Evolutionary conservation across 1,140 invertebrate genomes (phyloP).

Genomic region (Prorops nasuta): DNA sequence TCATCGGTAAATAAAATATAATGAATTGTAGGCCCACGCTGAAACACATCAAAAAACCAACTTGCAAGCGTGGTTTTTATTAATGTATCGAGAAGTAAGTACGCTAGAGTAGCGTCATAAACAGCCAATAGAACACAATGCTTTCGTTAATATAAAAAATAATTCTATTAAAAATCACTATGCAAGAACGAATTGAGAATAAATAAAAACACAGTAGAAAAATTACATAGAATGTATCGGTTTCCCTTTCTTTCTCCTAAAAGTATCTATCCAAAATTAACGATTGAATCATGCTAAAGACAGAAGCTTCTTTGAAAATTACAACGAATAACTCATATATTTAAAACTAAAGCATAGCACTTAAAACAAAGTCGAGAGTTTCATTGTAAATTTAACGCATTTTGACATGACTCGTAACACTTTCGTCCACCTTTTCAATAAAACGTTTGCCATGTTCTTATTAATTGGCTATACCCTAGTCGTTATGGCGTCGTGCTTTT

Average conservation of each 20-base stretch:
- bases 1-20: slow-evolving; percentile 28
- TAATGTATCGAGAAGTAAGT: no score
- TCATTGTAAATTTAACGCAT: slow-evolving; percentile 13
- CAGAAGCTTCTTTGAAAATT: no score
- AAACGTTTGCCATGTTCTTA: slow-evolving; percentile 24
- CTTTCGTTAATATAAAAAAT: slow-evolving; percentile 29
- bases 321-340: no score
- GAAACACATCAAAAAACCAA: background rate
- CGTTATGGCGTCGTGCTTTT: slow-evolving; percentile 23
- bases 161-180: slow-evolving; percentile 23
- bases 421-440: slow-evolving; percentile 6
- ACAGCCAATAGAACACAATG: slow-evolving; percentile 41
- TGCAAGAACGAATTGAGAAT: slow-evolving; percentile 25
- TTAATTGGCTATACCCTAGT: slow-evolving; percentile 3
- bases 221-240: slow-evolving; percentile 14
- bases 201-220: slow-evolving; percentile 34
- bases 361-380: no score
- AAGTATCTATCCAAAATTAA: no score
- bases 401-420: background rate
- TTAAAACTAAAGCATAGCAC: no score
- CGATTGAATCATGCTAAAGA: no score
- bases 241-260: no score
- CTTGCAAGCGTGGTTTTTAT: no score
- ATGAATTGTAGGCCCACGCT: slow-evolving; percentile 13
- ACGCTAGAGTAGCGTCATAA: slow-evolving; percentile 33